Conservation (phyloP, 2,888 invertebrate species). For the Luffia ferchaultella region DNA sequence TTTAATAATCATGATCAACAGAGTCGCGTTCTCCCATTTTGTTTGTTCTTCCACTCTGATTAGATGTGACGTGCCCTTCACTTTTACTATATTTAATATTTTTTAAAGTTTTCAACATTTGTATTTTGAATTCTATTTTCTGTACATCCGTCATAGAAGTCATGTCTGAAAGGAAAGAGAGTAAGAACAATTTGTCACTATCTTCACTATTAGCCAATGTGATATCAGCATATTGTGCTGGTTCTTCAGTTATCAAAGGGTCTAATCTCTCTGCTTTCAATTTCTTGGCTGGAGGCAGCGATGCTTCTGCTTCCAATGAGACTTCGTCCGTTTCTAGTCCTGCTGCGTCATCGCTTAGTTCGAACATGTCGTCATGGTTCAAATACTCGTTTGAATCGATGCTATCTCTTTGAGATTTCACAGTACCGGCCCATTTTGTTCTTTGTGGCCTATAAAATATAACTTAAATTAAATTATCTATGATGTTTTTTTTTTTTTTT, state of each 20-base stretch:
- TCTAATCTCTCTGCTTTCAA: background rate
- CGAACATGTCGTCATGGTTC: background rate
- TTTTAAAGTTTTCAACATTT: conserved; percentile 1
- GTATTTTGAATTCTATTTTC: conserved; percentile 2
- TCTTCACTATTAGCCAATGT: background rate
- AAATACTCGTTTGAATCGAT: background rate
- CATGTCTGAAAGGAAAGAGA: conserved; percentile 1
- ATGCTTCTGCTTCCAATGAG: background rate
- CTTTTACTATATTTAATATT: background rate
- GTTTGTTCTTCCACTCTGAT: background rate
- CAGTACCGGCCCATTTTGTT: background rate
- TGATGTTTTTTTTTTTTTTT: too few relatives aligned
- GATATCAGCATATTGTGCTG: background rate
- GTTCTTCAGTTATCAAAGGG: background rate
- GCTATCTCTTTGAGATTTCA: background rate
- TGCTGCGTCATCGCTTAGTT: background rate
- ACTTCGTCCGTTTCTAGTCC: background rate
- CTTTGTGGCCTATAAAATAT: background rate
- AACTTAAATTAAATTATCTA: too few relatives aligned
- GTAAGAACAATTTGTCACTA: conserved; percentile 1
- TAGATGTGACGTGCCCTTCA: background rate
- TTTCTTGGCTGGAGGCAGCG: background rate
- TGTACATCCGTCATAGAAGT: background rate
- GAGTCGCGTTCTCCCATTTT: background rate
- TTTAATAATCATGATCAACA: background rate